phyloP scores from a whole-genome alignment of 2,888 invertebrate genomes.

The Theodoxus fluviatilis region DNA sequence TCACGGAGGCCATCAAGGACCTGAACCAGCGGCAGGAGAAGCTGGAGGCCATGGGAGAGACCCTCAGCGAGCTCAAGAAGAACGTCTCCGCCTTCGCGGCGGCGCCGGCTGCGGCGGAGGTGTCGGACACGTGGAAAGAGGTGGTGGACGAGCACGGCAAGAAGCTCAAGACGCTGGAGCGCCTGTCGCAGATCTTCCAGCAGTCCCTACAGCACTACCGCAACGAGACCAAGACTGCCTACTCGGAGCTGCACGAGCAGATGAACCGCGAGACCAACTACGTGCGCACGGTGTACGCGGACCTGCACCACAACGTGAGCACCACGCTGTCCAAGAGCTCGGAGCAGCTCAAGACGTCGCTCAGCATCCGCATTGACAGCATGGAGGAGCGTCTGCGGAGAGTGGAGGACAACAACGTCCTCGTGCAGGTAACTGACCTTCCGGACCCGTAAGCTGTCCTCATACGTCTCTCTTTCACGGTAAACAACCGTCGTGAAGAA shows the following conservation, averaged over 20 bases:
- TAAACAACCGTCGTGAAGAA: too few relatives aligned
- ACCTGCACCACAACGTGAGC: constrained; percentile 35
- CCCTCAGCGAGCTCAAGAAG: constrained; percentile 33
- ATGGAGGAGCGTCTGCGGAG: not conserved
- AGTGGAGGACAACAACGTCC: constrained; percentile 27
- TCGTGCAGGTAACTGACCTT: too few relatives aligned
- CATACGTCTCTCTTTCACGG: too few relatives aligned
- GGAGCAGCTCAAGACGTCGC: constrained; percentile 26
- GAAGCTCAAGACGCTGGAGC: constrained; percentile 31
- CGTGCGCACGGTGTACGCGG: constrained; percentile 18
- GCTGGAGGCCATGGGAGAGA: constrained; percentile 24
- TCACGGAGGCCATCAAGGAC: constrained; percentile 30
- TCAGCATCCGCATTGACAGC: constrained; percentile 10
- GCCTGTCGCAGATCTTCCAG: constrained; percentile 33
- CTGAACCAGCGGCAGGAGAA: constrained; percentile 30
- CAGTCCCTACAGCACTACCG: constrained; percentile 39
- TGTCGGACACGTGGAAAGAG: constrained; percentile 21
- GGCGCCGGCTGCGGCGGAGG: not conserved
- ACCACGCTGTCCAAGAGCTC: constrained; percentile 8
- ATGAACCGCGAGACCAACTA: constrained; percentile 26
- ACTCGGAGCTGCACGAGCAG: constrained; percentile 27
- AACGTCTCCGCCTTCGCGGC: constrained; percentile 27
- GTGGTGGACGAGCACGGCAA: constrained; percentile 32
- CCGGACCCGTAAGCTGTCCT: too few relatives aligned
- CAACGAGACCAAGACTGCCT: constrained; percentile 39